Conservation (phyloP, 2,797 vertebrate genomes). For the Garrulus glandarius region DNA sequence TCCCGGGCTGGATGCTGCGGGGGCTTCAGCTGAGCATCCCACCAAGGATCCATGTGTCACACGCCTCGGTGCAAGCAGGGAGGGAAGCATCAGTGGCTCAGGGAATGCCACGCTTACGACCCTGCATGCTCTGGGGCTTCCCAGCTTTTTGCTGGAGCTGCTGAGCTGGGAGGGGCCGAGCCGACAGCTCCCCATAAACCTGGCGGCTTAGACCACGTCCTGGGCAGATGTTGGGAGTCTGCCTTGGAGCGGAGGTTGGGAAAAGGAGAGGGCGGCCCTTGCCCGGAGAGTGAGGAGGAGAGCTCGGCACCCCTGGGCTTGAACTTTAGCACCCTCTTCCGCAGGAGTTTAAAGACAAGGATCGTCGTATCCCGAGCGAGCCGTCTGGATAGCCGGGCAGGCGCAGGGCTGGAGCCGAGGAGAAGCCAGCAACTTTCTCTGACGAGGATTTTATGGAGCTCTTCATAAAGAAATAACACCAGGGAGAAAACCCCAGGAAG, state of each 20-base stretch:
- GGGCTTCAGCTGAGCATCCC: neutral
- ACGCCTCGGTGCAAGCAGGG: rapidly evolving
- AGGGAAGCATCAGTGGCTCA: rapidly evolving
- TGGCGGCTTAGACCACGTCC: conserved; percentile 36
- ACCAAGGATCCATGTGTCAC: neutral
- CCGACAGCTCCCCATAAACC: conserved; percentile 66
- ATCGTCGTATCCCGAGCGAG: neutral
- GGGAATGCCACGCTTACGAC: conserved; percentile 29
- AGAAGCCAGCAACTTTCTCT: neutral
- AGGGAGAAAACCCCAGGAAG: neutral
- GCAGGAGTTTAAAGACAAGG: neutral
- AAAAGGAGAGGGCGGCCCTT: neutral
- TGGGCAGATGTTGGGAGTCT: conserved; percentile 74
- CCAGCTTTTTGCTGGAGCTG: conserved; percentile 43
- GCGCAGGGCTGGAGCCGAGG: neutral
- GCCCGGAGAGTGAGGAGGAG: neutral
- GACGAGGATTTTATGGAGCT: neutral
- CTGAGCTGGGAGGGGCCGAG: conserved; percentile 68
- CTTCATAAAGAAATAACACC: neutral
- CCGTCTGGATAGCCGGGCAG: neutral
- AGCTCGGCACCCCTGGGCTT: conserved; percentile 5
- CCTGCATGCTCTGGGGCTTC: conserved; percentile 22
- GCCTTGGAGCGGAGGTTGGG: neutral
- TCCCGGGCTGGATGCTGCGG: neutral
- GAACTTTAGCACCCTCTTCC: conserved; percentile 53